Evolutionary conservation across 2,113 vertebrate genomes (phyloP).

Genomic region (Anseranas semipalmata): DNA sequence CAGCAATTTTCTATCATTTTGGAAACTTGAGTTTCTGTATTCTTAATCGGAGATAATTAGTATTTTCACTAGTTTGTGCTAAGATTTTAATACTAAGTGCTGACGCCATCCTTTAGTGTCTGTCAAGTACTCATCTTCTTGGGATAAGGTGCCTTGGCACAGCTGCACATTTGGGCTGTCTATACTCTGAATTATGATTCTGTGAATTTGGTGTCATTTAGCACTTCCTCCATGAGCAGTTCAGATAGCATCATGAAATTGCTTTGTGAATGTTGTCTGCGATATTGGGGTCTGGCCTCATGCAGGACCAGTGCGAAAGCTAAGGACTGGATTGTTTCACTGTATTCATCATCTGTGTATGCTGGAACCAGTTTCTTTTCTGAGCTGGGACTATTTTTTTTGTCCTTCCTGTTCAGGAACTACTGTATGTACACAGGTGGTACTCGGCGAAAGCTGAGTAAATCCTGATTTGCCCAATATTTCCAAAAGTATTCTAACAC

Average conservation of each 20-base stretch:
- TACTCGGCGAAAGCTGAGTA: not conserved
- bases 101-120: not conserved
- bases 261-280: not conserved
- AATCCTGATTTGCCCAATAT: not conserved
- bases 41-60: rapidly evolving
- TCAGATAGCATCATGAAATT: not conserved
- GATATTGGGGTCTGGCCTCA: not conserved
- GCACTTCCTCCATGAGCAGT: not conserved
- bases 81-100: not conserved
- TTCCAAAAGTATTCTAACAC: not conserved
- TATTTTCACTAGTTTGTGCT: not conserved
- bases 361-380: not conserved
- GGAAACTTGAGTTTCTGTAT: not conserved
- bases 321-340: not conserved
- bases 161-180: rapidly evolving
- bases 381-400: not conserved
- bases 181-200: not conserved
- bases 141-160: not conserved
- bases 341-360: not conserved
- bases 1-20: not conserved
- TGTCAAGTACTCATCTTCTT: not conserved
- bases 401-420: not conserved
- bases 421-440: not conserved
- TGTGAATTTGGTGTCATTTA: not conserved
- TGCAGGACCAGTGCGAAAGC: not conserved